phyloP scores from a whole-genome alignment of 2,113 vertebrate genomes.

The Empidonax alnorum region DNA sequence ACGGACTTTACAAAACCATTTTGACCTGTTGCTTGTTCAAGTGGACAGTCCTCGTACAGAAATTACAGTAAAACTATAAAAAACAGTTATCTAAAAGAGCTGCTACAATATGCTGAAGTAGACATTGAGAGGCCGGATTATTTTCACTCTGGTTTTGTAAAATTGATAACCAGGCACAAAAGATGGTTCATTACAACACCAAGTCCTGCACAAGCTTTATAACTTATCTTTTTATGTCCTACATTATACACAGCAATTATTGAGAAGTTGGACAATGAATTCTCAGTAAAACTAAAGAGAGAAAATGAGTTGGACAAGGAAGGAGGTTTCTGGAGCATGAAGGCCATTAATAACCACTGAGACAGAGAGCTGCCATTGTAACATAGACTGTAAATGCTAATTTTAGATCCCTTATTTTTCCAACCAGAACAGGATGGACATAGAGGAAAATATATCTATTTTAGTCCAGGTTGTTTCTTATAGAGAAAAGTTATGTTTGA shows the following conservation, averaged over 20 bases:
- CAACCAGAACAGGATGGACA: background rate
- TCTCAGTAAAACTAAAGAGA: background rate
- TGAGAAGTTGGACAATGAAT: background rate
- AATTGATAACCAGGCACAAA: background rate
- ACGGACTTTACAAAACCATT: background rate
- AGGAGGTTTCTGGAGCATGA: background rate
- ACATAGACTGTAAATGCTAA: background rate
- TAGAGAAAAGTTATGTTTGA: background rate
- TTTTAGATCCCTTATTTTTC: background rate
- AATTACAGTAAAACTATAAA: conserved; percentile 29
- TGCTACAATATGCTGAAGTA: conserved; percentile 63
- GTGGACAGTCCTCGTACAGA: background rate
- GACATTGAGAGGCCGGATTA: conserved; percentile 19
- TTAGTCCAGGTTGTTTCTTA: background rate
- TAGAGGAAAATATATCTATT: background rate
- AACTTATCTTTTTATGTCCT: conserved; percentile 9
- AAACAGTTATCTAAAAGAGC: conserved; percentile 50
- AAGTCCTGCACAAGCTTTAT: conserved; percentile 44
- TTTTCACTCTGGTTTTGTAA: background rate
- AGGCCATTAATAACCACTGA: background rate
- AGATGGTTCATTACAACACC: conserved; percentile 44
- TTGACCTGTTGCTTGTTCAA: fast-evolving
- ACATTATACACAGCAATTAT: background rate
- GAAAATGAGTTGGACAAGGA: background rate
- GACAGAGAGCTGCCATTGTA: background rate